Base-by-base conservation (phyloP, 64 coral and sea anemone genomes). In the Pocillopora verrucosa region DNA sequence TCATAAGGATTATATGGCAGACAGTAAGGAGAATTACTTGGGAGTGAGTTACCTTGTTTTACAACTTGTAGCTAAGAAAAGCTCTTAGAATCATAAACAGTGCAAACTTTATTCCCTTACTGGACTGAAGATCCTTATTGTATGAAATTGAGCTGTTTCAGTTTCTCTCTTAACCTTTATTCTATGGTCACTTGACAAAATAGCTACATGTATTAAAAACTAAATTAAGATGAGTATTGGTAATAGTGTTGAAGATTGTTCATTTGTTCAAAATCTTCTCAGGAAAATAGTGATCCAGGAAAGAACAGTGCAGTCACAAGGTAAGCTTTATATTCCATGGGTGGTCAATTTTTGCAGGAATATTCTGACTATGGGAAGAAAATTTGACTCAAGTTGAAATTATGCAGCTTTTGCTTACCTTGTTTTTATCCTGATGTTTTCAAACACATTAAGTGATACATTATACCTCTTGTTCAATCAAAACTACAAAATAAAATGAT, bases 221-320 rank as follows among this genome's bases (percentile, higher is more conserved):
- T 24, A 20, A 73, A 20, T 19, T 77, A 10, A 51, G 41, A 51
- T 51, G 41, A 51, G 30, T 30, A 0, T 30, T 30, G 30, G 41
- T 51, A 51, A 51, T 51, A 51, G 41, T 51, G 41, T 51, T 51
- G 41, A 4, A 4, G 7, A 51, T 51, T 51, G 41, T 51, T 51
- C 41, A 51, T 51, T 51, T 51, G 30, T 51, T 51, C 3, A 51
- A 51, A 51, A 51, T 51, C 41, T 26, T 57, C 89, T 6, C 34
- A 93, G 83, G 92, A 93, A 89, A 93, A 93, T 88, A 88, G 72
- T 82, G 92, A 93, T 16, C 92, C 92, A 92, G 58, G 62, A 25
- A 87, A 83, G 30, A 88, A 83, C 37, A 80, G 85, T 80, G 38
- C 75, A 78, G 86, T 59, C 25, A 75, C 72, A 61, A 75, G 86